Conservation (phyloP, 1,140 invertebrate species). For the Anastrepha obliqua region DNA sequence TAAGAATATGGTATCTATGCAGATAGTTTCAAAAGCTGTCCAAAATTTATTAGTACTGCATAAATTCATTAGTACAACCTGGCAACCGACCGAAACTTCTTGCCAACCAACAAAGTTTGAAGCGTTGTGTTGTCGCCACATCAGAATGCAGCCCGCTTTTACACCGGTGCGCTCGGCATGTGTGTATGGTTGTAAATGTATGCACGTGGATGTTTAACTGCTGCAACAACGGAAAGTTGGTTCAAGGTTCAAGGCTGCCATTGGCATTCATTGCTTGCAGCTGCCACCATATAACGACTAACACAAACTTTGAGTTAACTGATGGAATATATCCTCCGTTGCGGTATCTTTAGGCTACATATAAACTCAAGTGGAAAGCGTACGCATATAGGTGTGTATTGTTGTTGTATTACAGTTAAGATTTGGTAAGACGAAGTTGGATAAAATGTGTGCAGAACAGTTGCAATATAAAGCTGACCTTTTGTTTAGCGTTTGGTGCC, state of each 20-base stretch:
- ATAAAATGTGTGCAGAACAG: not conserved
- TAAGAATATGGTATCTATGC: not conserved
- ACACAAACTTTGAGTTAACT: not conserved
- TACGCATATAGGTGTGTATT: not conserved
- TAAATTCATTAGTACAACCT: constrained; percentile 26
- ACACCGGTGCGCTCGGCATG: too few species aligned
- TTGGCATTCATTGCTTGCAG: constrained; percentile 3
- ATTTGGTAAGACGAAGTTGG: not conserved
- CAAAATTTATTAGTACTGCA: not conserved
- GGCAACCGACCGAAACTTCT: not conserved
- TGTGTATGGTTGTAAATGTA: too few species aligned
- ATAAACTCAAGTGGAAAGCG: not conserved
- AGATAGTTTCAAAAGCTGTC: not conserved
- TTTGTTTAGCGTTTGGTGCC: not conserved
- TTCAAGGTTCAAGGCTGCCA: not conserved
- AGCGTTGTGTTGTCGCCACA: not conserved
- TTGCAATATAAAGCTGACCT: not conserved
- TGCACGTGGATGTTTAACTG: not conserved
- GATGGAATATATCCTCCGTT: not conserved
- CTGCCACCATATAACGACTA: not conserved
- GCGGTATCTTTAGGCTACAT: not conserved
- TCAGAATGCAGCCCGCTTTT: too few species aligned
- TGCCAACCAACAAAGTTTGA: not conserved
- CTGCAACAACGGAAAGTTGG: not conserved
- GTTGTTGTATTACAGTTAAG: not conserved